Base-by-base conservation (phyloP, 2,113 vertebrate genomes). In the Eonycteris spelaea region DNA sequence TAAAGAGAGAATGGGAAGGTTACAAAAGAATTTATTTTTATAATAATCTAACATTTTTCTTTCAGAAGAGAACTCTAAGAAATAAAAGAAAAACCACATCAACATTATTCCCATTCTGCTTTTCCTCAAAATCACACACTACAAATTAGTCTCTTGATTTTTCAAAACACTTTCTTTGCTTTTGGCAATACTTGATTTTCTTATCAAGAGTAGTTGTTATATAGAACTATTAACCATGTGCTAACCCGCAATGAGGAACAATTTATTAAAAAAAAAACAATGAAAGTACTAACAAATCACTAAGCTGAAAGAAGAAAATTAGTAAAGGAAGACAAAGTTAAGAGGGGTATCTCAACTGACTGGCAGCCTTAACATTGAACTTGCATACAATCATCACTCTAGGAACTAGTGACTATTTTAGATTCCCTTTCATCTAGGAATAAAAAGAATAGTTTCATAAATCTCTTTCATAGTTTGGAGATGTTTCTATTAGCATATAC, bases 401-500 rank as follows among this genome's bases (percentile, higher is more conserved):
- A 45, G 0, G n/a, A 63, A 73, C 7, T 68, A 2, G 53, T 77
- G 97, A 82, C 10, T 70, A 5, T 71, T 89, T 97, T 73, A 59
- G 33, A 35, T 12, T 68, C 70, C 2, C 45, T 87, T 86, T 86
- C 57, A 75, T 48, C 21, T 15, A 16, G 21, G n/a, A 80, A 71
- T 51, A 30, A 74, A 95, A 87, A 77, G 30, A 77, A 48, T 6
- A 57, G 18, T 30, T 57, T 75, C 30, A 24, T 35, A 33, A 26
- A 45, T 96, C 59, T 3, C 10, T 86, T 90, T 95, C 80, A 75
- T 97, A 35, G 51, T 89, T 88, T 65, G 77, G 90, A 55, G 10
- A 61, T 21, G 2, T 45, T 51, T 55, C 53, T 4, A 38, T 7
- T 40, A 4, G 1, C 9, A 77, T 43, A 53, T 45, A 53, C 21